Base-by-base conservation (phyloP, 2,113 vertebrate species). In the Brienomyrus brachyistius region DNA sequence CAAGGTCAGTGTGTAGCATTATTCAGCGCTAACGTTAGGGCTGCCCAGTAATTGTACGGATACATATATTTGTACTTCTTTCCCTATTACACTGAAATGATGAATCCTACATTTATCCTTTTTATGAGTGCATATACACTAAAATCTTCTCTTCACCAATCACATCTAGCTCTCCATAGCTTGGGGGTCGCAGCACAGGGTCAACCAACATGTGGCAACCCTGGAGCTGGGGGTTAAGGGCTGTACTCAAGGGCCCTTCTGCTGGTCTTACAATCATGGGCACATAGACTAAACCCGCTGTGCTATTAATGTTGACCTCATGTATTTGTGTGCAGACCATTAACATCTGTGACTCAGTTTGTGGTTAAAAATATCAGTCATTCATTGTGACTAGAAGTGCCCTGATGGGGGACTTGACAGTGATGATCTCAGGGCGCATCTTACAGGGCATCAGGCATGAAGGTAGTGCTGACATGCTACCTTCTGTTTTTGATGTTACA, bases 1-100 rank as follows among this genome's bases (percentile, higher is more conserved):
- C 96, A 99, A 98, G 94, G 98, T 98, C 50, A 48, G 15, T 89
- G n/a, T n/a, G 56, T 17, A 13, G 31, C 47, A 35, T 74, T 5
- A 15, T 6, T 4, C 48, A 54, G 50, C 19, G 35, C 47, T 9
- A 3, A 40, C 52, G 43, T 27, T 45, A 43, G 4, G 19, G 56
- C 35, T 0, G 54, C 23, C 2, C 86, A 70, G 19, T 35, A 11
- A 21, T 35, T 19, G 90, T 5, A 51, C 50, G 40, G 45, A 35
- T 43, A 31, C 62, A 27, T 31, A 5, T 66, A 66, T 31, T n/a
- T 13, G 4, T 45, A 66, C 9, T 27, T 66, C 62, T 31, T 31
- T 31, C n/a, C 62, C 62, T 13, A 27, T 11, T 13, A 11, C n/a
- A 13, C n/a, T 70, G n/a, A 70, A 70, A 70, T 13, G n/a, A 70